phyloP scores from a whole-genome alignment of 2,888 invertebrate species.

The Aethes cnicana region DNA sequence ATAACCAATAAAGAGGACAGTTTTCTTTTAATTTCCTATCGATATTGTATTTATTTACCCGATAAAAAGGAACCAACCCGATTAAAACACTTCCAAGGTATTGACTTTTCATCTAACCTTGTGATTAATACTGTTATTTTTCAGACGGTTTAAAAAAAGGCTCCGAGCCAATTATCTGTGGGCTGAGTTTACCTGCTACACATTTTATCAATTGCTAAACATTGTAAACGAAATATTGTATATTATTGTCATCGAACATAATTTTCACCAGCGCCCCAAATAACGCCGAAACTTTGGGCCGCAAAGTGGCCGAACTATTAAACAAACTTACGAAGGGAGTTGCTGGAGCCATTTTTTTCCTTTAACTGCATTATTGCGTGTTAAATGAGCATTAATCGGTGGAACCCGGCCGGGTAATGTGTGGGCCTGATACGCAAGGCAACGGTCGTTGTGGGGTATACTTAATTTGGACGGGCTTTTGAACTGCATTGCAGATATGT shows the following conservation, averaged over 20 bases:
- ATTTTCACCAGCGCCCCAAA: too few relatives aligned
- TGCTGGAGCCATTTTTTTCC: constrained; percentile 40
- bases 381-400: constrained; percentile 60
- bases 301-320: constrained; percentile 32
- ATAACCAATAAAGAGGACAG: too few relatives aligned
- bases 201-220: neutral
- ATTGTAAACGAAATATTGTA: neutral
- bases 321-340: constrained; percentile 28
- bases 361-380: constrained; percentile 69
- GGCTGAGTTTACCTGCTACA: too few relatives aligned
- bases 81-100: too few relatives aligned
- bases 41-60: too few relatives aligned
- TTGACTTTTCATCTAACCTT: too few relatives aligned
- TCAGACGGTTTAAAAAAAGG: too few relatives aligned
- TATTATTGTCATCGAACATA: too few relatives aligned
- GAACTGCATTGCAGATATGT: constrained; percentile 59
- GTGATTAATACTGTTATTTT: too few relatives aligned
- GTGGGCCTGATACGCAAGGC: constrained; percentile 6
- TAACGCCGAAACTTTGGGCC: constrained; percentile 20
- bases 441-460: constrained; percentile 6
- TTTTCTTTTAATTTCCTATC: too few relatives aligned
- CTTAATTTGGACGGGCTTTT: constrained; percentile 35
- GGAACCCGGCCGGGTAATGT: constrained; percentile 20
- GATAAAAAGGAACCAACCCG: too few relatives aligned
- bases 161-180: too few relatives aligned